Evolutionary conservation across 1,140 invertebrate species (phyloP).

Genomic region (Drosophila repletoides): DNA sequence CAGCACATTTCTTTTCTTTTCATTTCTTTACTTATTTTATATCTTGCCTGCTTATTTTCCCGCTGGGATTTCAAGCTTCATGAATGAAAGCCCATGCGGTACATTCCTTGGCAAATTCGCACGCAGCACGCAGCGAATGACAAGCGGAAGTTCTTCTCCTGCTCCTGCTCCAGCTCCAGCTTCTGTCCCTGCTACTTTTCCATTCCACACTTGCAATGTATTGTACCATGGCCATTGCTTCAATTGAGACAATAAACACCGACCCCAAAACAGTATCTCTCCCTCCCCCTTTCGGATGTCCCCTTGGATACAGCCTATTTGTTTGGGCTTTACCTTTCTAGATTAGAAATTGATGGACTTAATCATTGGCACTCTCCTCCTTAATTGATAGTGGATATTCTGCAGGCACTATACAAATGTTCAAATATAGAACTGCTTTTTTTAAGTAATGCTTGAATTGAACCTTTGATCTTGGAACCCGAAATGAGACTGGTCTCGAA

Average conservation of each 20-base stretch:
- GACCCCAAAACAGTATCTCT: no score
- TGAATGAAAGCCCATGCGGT: conserved; percentile 57
- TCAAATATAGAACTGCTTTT: no score
- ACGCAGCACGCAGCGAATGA: no score
- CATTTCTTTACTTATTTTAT: conserved; percentile 44
- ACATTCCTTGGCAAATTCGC: conserved; percentile 25
- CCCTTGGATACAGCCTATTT: conserved; percentile 32
- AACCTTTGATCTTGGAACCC: no score
- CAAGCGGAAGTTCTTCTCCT: not conserved
- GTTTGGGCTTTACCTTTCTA: conserved; percentile 3
- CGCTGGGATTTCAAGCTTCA: conserved; percentile 70
- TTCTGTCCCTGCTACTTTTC: conserved; percentile 14
- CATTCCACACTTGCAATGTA: no score
- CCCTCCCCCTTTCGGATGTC: no score
- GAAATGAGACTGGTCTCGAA: no score
- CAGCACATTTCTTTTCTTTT: conserved; percentile 54
- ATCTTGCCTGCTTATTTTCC: conserved; percentile 66
- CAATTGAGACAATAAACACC: conserved; percentile 70
- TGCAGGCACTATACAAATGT: no score
- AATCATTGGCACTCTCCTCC: no score
- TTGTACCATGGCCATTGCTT: conserved; percentile 31
- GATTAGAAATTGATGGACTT: not conserved
- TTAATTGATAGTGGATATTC: no score
- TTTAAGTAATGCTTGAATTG: no score
- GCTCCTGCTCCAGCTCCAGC: not conserved